A percentile compares a stretch with the other conserved stretches of the same genome.
These are phyloP conservation scores for Malurus splendens DNA, from an alignment of 2,797 vertebrate species.

Conservation along the genomic window DNA sequence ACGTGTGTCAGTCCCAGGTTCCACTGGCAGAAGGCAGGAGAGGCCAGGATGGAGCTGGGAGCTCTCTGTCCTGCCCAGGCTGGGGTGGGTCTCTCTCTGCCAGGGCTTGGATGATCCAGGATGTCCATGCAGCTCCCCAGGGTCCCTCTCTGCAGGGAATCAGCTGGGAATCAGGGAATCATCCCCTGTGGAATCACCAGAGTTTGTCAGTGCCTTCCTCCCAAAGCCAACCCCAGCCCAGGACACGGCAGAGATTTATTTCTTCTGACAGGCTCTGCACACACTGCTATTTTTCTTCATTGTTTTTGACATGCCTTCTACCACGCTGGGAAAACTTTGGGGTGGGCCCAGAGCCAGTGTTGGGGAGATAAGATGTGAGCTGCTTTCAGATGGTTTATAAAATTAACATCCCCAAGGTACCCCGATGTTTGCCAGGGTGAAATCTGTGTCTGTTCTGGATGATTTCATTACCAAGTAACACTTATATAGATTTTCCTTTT, in stretches of 20 bases:
- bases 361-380: background rate
- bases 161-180: background rate
- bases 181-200: background rate
- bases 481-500: background rate
- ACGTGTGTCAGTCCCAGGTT: background rate
- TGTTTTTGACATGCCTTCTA: conserved; percentile 2
- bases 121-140: background rate
- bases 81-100: background rate
- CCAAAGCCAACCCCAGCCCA: background rate
- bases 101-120: fast-evolving
- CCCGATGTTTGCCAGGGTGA: background rate
- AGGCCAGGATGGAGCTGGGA: background rate
- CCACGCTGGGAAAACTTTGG: background rate
- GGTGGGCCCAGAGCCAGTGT: background rate
- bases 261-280: background rate
- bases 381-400: background rate
- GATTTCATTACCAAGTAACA: background rate
- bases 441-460: fast-evolving
- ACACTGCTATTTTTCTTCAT: background rate
- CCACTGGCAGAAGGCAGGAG: background rate
- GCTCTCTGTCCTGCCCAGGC: background rate
- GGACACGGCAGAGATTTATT: background rate
- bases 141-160: background rate
- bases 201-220: background rate
- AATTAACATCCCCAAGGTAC: background rate